Evolutionary conservation across 2,113 vertebrate species (phyloP), one percentile per base, ranked within the genome.

Genomic region (Seriola rivoliana): DNA sequence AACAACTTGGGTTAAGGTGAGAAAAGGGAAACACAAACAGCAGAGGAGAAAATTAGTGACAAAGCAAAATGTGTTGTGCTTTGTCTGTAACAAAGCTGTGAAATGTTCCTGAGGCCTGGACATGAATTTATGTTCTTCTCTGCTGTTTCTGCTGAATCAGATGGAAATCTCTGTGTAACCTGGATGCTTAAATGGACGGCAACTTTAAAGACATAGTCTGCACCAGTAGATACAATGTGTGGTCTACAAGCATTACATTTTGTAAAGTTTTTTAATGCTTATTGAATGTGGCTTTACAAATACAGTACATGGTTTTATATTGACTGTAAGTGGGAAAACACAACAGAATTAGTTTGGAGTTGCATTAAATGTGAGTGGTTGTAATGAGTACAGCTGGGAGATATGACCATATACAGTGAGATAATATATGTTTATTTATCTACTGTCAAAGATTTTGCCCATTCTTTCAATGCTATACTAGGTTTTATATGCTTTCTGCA

Each of bases 131-230:
- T 54, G 46, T 21, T 66, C 38, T 58, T 66, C 21, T 73, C 32
- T 75, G 64, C 57, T 69, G 73, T 80, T 88, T 75, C 25, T 71
- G 90, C 74, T 80, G 75, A 86, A 44, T 69, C 63, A 70, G 52
- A 68, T 10, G 8, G 10, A 6, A 40, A 32, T 54, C 66, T 59
- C 42, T 14, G 23, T 10, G 29, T 29, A 80, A 78, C 48, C 23
- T 50, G 10, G n/a, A 59, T 38, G 29, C 48, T 55, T 34, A 21
- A 58, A 25, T 52, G 48, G 48, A 50, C 2, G 46, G 52, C 52
- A 14, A 21, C n/a, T 21, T 44, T 7, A 38, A 63, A 74, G 14
- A 68, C 8, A 38, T n/a, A 13, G 19, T 58, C 11, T 8, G 32
- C n/a, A 25, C 12, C 8, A 42, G 14, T 0, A 36, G 40, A 65